A percentile compares a stretch with the other conserved stretches of the same genome.
phyloP scores from a whole-genome alignment of 2,113 vertebrate species.

The Chiloscyllium plagiosum region DNA sequence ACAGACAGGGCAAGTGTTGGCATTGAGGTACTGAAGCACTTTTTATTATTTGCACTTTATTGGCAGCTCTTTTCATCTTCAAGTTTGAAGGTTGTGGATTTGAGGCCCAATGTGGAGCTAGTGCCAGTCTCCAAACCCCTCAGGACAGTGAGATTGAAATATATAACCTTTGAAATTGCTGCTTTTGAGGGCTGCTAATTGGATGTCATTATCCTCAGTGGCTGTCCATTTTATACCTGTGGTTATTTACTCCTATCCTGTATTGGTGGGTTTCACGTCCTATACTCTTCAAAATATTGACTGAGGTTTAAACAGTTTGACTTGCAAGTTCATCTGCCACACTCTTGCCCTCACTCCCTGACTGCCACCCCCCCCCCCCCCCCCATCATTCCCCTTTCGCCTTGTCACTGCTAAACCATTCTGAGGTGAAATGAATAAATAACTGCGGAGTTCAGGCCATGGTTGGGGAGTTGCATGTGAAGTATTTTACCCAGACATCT shows the following conservation, averaged over 20 bases:
- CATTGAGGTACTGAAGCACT: neutral
- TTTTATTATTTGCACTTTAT: neutral
- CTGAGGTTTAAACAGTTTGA: neutral
- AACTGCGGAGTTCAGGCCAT: too few relatives aligned
- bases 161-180: too few relatives aligned
- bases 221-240: too few relatives aligned
- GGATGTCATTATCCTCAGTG: too few relatives aligned
- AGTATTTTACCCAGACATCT: too few relatives aligned
- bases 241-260: too few relatives aligned
- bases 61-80: neutral
- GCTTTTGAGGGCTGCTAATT: too few relatives aligned
- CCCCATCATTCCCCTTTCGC: neutral
- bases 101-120: neutral
- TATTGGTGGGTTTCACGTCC: too few relatives aligned
- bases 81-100: neutral
- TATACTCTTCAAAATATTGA: neutral
- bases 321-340: neutral
- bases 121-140: neutral
- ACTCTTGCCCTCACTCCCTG: neutral
- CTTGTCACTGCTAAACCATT: too few relatives aligned
- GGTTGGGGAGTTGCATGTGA: too few relatives aligned
- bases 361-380: neutral
- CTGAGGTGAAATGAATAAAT: too few relatives aligned
- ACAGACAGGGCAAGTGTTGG: neutral
- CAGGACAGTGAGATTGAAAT: neutral